A percentile compares a stretch with the other conserved stretches of the same genome.
These are phyloP conservation scores for Napeogenes sylphis DNA, from an alignment of 2,888 invertebrate genomes.

Conservation along the genomic window DNA sequence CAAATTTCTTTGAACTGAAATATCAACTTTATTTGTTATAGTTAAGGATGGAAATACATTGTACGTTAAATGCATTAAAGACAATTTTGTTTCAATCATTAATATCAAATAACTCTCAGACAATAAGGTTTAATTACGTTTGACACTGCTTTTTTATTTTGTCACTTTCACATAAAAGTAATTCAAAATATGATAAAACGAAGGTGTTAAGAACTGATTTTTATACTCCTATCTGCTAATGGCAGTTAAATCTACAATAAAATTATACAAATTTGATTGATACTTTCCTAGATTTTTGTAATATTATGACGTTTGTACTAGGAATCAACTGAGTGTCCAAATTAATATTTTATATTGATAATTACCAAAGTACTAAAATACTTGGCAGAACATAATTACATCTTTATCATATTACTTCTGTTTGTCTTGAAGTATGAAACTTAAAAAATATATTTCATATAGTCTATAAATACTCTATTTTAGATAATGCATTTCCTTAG, in stretches of 20 bases:
- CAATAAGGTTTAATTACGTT: conserved; percentile 58
- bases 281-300: too few relatives aligned
- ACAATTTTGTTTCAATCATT: conserved; percentile 56
- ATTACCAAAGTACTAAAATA: too few relatives aligned
- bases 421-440: neutral
- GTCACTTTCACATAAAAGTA: neutral
- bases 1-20: neutral
- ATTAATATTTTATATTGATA: too few relatives aligned
- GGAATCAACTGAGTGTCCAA: too few relatives aligned
- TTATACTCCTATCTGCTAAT: too few relatives aligned
- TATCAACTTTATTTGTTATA: neutral
- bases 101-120: conserved; percentile 55
- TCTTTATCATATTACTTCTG: too few relatives aligned
- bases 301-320: too few relatives aligned
- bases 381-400: too few relatives aligned
- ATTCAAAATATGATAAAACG: neutral
- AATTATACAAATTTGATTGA: too few relatives aligned
- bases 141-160: conserved; percentile 37
- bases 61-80: conserved; percentile 24
- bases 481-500: conserved; percentile 7
- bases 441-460: neutral
- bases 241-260: too few relatives aligned
- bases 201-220: neutral
- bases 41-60: neutral
- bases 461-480: conserved; percentile 5